phyloP scores from a whole-genome alignment of 2,797 vertebrate species.

The Pangasius mekongensis region DNA sequence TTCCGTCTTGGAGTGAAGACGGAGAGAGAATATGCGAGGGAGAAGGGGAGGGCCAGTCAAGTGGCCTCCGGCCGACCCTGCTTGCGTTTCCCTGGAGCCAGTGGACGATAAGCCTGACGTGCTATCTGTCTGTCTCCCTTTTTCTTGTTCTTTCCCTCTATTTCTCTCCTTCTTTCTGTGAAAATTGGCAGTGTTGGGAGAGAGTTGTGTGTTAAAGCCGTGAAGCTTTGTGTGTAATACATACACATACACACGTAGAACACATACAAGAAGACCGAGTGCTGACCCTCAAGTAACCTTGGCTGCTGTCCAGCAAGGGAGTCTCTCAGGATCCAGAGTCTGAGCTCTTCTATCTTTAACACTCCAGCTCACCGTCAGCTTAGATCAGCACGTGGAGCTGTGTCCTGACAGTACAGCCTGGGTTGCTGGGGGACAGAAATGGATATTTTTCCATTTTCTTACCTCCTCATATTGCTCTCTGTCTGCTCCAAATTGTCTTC shows the following conservation, averaged over 20 bases:
- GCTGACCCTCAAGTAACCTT: constrained; percentile 71
- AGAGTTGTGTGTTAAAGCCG: constrained; percentile 36
- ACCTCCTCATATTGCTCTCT: constrained; percentile 4
- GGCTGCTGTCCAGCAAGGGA: constrained; percentile 63
- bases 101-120: constrained; percentile 65
- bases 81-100: constrained; percentile 67
- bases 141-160: constrained; percentile 35
- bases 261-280: constrained; percentile 37
- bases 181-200: constrained; percentile 40
- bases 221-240: constrained; percentile 37
- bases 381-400: constrained; percentile 55
- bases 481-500: neutral
- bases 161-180: constrained; percentile 17
- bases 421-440: constrained; percentile 31
- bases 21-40: constrained; percentile 51
- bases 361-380: constrained; percentile 32
- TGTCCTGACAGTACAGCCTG: constrained; percentile 28
- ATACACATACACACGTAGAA: constrained; percentile 40
- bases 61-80: constrained; percentile 67
- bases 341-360: constrained; percentile 31
- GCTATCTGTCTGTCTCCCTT: constrained; percentile 57
- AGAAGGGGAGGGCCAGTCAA: constrained; percentile 54
- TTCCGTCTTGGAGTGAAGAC: constrained; percentile 62
- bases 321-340: constrained; percentile 62
- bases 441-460: constrained; percentile 48